Evolutionary conservation across 2,888 invertebrate species (phyloP), one percentile per base, ranked within the genome.

Genomic region (Cerceris ruficornis): DNA sequence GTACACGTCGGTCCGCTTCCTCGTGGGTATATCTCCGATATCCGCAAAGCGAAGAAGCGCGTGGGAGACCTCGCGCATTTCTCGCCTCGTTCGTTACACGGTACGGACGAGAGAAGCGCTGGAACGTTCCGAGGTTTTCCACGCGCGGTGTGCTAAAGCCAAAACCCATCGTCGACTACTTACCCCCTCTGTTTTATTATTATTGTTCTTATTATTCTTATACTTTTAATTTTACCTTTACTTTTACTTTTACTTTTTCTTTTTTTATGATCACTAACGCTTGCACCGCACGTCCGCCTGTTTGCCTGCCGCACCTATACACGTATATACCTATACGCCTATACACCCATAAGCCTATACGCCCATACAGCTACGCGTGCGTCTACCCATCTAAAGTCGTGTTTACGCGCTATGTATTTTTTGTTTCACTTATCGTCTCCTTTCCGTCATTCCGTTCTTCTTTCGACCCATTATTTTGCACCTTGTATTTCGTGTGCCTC

Each of bases 181-280:
- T 28, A 28, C 28, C 28, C 28, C 28, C 28, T 28, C 28, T 28
- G 28, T 28, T 28, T 28, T 4, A 28, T 4, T 28, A 13, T 17
- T 39, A 52, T 64, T 52, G n/a, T 9, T 43, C 39, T 41, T 11
- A 49, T 13, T 50, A 7, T 14, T 59, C 11, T 41, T 8, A 57
- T 52, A 9, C 6, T 13, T 17, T 55, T 46, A 17, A 58, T 49
- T 28, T 28, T 50, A 14, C 6, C 2, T 67, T 43, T 52, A 7
- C 17, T 58, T 54, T 42, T 42, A 60, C 42, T 54, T 54, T 54
- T n/a, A 28, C 28, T 28, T 28, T 28, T 28, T 2, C 28, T 28
- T 43, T 49, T 17, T 66, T 78, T 79, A 82, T 81, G 81, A 82
- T 82, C 82, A 79, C 81, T 74, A 82, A 81, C 82, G 82, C 82